Conservation (phyloP, 1,140 invertebrate genomes). For the Drosophila tsacasi region DNA sequence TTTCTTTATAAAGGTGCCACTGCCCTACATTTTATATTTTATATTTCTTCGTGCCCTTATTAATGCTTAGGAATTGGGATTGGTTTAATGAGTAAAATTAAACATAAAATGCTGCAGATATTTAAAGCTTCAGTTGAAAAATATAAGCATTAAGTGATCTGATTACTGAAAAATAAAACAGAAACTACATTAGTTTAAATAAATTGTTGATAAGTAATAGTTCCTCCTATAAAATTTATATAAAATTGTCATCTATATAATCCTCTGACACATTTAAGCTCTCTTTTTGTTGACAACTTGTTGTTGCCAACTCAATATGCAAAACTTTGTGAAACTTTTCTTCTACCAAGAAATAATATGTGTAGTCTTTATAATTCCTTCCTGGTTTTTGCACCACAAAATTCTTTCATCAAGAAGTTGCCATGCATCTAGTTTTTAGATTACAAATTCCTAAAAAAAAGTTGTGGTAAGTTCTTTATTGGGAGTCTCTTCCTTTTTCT, state of each 20-base stretch:
- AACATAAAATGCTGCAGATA: no score
- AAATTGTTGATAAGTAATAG: neutral
- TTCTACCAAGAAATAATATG: conserved; percentile 10
- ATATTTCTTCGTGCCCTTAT: neutral
- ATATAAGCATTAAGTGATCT: no score
- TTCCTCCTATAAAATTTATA: neutral
- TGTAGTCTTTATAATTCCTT: conserved; percentile 16
- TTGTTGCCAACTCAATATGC: conserved; percentile 18
- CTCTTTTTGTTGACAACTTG: conserved; percentile 3
- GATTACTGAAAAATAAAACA: no score
- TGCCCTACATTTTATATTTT: no score
- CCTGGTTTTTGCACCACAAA: conserved; percentile 5
- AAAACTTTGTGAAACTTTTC: conserved; percentile 25
- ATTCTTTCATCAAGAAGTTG: conserved; percentile 14
- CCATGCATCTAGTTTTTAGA: conserved; percentile 29
- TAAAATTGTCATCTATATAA: neutral
- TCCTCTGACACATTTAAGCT: neutral
- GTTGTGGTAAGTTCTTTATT: conserved; percentile 29
- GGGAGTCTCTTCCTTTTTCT: conserved; percentile 6
- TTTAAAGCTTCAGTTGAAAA: no score
- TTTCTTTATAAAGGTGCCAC: neutral
- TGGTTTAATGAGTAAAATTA: no score
- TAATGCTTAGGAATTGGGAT: no score
- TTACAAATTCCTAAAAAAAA: conserved; percentile 42
- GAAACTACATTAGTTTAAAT: neutral